Percentiles rank a stretch among this genome's conserved stretches.
Conservation (phyloP, 2,888 invertebrate species). For the Drosophila paramelanica region DNA sequence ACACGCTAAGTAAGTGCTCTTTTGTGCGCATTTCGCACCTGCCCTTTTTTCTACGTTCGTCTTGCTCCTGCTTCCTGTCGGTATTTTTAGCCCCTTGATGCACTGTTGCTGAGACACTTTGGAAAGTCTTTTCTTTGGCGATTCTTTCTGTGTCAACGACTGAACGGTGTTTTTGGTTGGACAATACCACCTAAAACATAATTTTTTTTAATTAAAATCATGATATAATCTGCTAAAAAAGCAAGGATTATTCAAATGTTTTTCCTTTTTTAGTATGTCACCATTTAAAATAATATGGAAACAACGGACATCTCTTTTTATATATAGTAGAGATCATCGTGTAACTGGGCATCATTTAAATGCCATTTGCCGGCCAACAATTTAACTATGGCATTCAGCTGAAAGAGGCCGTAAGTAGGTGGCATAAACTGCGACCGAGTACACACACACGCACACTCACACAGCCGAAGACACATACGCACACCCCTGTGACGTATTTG, state of each 20-base stretch:
- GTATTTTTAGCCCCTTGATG: not conserved
- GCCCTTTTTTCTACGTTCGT: constrained; percentile 47
- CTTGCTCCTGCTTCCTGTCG: not conserved
- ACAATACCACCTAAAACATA: not conserved
- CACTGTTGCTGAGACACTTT: not conserved
- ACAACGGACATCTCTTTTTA: too few species aligned
- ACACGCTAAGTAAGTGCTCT: constrained; percentile 67
- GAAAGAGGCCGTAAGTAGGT: constrained; percentile 36
- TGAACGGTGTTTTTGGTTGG: not conserved
- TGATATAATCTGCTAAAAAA: too few species aligned
- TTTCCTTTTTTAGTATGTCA: too few species aligned
- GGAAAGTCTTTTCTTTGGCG: too few species aligned
- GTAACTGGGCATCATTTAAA: not conserved
- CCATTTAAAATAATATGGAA: too few species aligned
- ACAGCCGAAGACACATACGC: constrained; percentile 43
- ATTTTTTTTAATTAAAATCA: too few species aligned
- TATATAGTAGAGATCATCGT: not conserved
- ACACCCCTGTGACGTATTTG: constrained; percentile 73
- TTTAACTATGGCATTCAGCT: constrained; percentile 17
- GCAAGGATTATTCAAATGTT: too few species aligned
- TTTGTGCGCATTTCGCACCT: constrained; percentile 75
- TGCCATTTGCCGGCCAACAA: not conserved
- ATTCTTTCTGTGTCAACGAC: not conserved
- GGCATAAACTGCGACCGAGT: constrained; percentile 10
- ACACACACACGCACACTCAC: constrained; percentile 3